Base-by-base conservation (phyloP, 2,888 invertebrate genomes). In the Amorpha juglandis region DNA sequence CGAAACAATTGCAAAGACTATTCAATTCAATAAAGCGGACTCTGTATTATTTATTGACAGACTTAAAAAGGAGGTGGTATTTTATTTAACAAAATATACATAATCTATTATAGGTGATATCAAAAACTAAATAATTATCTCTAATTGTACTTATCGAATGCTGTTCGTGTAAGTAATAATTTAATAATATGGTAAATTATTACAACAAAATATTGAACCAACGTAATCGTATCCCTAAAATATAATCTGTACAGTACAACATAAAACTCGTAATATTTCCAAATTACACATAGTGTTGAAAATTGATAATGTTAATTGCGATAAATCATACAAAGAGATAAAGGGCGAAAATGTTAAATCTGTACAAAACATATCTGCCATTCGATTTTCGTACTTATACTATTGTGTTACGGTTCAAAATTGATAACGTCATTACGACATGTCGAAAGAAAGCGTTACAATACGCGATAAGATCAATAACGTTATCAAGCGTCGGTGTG, bases 391-490 rank as follows among this genome's bases (percentile, higher is more conserved):
- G 12, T 38, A 14, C 38, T 42, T 19, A 3, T 11, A 6, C 6
- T 9, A 58, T 42, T 38, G 19, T 4, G 8, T 42, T 42, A 58
- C 19, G 42, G 16, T 58, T 21, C 42, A 19, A 58, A 38, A 19
- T 42, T 38, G 12, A 38, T 12, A 38, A 11, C n/a, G 0, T 19
- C 11, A 38, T 16, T 21, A 19, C 1, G 19, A 42, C 6, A 38
- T 42, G 58, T 58, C 12, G 38, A 58, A 58, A 58, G 58, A 58
- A 58, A 58, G 58, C 14, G 63, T 51, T 38, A 19, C 50, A 63
- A 38, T 63, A 19, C n/a, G 35, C 68, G 78, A 79, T 77, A 77
- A 74, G 63, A 72, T 71, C 66, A 62, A 66, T 69, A 68, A 11
- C 63, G 65, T 70, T 78, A 78, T 78, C 78, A 63, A 19, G 48